Percentiles rank a stretch among this genome's conserved stretches.
These are phyloP conservation scores for Grapholita molesta DNA, from an alignment of 1,140 invertebrate genomes.

Conservation along the genomic window DNA sequence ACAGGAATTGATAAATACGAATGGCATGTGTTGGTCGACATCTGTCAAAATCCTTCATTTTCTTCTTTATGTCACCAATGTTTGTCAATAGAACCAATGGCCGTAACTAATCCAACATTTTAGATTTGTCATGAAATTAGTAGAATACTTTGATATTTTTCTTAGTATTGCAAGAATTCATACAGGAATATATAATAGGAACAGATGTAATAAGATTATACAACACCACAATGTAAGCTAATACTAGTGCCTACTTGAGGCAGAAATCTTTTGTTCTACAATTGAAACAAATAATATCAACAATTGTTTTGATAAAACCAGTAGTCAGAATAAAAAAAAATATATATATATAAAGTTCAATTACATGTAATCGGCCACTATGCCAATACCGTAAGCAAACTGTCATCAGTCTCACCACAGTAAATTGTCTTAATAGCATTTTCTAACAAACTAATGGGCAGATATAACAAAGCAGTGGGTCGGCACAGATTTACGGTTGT, in stretches of 20 bases:
- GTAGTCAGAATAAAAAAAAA: background rate
- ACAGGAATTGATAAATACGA: conserved; percentile 8
- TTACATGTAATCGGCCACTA: background rate
- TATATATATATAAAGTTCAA: background rate
- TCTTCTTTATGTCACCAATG: conserved; percentile 3
- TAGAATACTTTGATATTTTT: no score
- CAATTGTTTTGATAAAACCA: background rate
- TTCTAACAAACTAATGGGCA: conserved; percentile 7
- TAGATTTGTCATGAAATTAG: background rate
- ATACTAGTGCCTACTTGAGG: no score
- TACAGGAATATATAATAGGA: no score
- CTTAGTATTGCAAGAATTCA: no score
- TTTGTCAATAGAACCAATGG: background rate
- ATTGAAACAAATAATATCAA: background rate
- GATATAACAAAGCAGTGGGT: conserved; percentile 21
- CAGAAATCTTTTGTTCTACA: background rate
- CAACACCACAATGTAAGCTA: no score
- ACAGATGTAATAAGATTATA: no score
- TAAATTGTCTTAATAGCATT: conserved; percentile 9
- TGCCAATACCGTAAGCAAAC: conserved; percentile 1
- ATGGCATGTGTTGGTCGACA: background rate
- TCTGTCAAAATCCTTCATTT: conserved; percentile 10
- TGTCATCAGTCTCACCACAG: conserved; percentile 11
- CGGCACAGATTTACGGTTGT: conserved; percentile 31
- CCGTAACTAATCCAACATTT: no score